Conservation (phyloP, 2,888 invertebrate species). For the Mayetiola destructor region DNA sequence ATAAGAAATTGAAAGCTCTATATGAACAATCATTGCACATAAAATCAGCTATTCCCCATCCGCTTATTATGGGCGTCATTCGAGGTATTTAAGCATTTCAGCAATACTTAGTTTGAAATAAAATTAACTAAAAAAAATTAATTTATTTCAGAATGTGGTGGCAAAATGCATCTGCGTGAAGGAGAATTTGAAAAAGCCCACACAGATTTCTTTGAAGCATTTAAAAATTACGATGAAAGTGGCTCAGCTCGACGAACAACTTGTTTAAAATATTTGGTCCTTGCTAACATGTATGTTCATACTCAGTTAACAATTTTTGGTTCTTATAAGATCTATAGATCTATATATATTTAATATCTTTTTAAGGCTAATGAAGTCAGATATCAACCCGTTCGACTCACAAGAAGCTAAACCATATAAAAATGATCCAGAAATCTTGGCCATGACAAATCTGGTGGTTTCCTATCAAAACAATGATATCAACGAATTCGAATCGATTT, state of each 20-base stretch:
- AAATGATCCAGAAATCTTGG: slow-evolving; percentile 96
- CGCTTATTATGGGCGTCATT: slow-evolving; percentile 98
- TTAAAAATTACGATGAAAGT: slow-evolving; percentile 98
- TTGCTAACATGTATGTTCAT: slow-evolving; percentile 87
- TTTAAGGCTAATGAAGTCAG: slow-evolving; percentile 90
- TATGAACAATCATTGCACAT: slow-evolving; percentile 98
- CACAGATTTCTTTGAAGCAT: slow-evolving; percentile 98
- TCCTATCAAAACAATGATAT: slow-evolving; percentile 98
- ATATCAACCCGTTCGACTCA: slow-evolving; percentile 98
- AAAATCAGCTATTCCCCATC: slow-evolving; percentile 99
- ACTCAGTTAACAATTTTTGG: slow-evolving; percentile 6
- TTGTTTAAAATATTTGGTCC: slow-evolving; percentile 91
- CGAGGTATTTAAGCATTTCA: slow-evolving; percentile 42
- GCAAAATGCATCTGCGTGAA: slow-evolving; percentile 98
- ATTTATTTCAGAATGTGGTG: slow-evolving; percentile 72
- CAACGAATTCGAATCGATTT: slow-evolving; percentile 91
- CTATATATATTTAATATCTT: not conserved
- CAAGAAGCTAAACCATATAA: slow-evolving; percentile 99
- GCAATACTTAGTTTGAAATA: too few relatives aligned
- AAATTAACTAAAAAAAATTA: too few relatives aligned
- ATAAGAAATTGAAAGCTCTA: slow-evolving; percentile 88
- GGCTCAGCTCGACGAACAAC: slow-evolving; percentile 93
- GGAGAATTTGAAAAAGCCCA: slow-evolving; percentile 98
- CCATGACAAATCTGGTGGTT: slow-evolving; percentile 96
- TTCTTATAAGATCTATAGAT: not conserved